These are phyloP conservation scores for Rhizoglyphus robini DNA, from an alignment of 1,140 invertebrate genomes.

Conservation along the genomic window DNA sequence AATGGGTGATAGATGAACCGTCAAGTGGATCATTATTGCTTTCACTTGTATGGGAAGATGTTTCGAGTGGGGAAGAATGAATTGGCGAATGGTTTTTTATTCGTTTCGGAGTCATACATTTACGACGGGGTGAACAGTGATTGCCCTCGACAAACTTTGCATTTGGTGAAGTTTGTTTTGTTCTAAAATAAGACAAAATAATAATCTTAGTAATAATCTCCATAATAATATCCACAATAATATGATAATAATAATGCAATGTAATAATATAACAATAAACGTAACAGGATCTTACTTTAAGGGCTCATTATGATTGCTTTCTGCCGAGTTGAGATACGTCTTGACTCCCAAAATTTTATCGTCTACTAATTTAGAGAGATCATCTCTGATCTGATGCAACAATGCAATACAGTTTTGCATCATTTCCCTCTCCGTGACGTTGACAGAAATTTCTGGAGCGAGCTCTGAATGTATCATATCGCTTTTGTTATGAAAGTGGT, in stretches of 20 bases:
- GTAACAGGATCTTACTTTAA: constrained; percentile 4
- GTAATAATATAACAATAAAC: too few relatives aligned
- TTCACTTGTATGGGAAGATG: neutral
- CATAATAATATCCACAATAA: neutral
- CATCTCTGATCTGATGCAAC: neutral
- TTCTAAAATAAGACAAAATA: too few relatives aligned
- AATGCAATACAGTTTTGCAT: neutral
- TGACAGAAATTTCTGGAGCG: neutral
- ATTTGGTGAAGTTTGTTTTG: neutral
- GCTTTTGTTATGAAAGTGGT: neutral
- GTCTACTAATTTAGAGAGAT: neutral
- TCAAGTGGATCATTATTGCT: neutral
- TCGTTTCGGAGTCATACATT: neutral
- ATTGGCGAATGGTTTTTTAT: neutral
- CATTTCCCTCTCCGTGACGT: neutral
- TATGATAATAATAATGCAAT: neutral
- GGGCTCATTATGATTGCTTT: neutral
- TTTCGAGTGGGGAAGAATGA: neutral
- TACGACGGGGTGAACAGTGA: neutral
- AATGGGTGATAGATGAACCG: neutral
- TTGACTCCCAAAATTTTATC: neutral
- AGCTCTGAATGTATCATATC: neutral
- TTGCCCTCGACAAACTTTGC: neutral
- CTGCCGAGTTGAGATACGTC: neutral
- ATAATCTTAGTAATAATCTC: neutral